A percentile compares a stretch with the other conserved stretches of the same genome.
Evolutionary conservation across 2,797 vertebrate species (phyloP).

Genomic region (Emydoidea blandingii): DNA sequence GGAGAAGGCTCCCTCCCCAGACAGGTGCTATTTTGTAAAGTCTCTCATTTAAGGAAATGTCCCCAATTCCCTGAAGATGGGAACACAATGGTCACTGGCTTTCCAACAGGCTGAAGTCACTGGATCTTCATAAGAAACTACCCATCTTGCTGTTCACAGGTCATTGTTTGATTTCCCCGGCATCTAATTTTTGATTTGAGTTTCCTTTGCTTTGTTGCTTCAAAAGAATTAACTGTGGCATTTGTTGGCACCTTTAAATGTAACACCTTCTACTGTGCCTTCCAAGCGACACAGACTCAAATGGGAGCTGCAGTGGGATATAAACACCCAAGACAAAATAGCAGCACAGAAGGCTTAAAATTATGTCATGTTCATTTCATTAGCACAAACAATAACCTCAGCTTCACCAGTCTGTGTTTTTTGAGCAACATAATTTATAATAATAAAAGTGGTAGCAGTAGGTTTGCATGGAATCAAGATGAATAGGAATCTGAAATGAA

Average conservation of each 20-base stretch:
- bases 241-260: not conserved
- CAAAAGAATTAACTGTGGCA: not conserved
- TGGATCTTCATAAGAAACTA: not conserved
- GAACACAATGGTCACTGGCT: not conserved
- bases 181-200: not conserved
- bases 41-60: not conserved
- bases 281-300: not conserved
- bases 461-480: not conserved
- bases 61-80: not conserved
- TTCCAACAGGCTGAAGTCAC: not conserved
- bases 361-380: not conserved
- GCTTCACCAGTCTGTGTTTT: not conserved
- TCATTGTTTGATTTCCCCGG: not conserved
- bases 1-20: not conserved
- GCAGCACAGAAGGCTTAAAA: not conserved
- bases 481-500: not conserved
- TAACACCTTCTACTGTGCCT: not conserved
- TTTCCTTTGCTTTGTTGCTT: not conserved
- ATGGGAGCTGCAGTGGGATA: not conserved
- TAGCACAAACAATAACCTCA: constrained; percentile 25
- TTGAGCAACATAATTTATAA: not conserved
- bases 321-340: not conserved
- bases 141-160: not conserved
- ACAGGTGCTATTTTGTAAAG: not conserved
- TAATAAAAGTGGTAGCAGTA: not conserved